Evolutionary conservation across 2,797 vertebrate genomes (phyloP).

Genomic region (Onychomys arenicola): DNA sequence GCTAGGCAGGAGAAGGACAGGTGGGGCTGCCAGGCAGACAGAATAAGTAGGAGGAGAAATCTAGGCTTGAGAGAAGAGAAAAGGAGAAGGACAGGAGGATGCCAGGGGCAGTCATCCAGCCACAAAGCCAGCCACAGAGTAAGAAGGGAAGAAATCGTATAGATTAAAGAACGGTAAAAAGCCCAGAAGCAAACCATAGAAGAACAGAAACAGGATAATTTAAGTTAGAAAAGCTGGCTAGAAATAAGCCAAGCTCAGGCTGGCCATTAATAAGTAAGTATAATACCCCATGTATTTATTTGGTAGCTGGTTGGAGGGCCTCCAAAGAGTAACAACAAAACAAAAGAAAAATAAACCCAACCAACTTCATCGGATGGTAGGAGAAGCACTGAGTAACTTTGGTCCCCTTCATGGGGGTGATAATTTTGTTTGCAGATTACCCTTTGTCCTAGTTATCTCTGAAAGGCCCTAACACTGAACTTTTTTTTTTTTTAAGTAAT

Average conservation of each 20-base stretch:
- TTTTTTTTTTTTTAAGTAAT: background rate
- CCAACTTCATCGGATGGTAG: background rate
- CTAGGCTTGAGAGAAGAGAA: background rate
- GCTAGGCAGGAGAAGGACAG: too few species aligned
- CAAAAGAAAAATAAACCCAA: background rate
- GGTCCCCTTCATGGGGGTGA: background rate
- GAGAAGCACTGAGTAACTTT: background rate
- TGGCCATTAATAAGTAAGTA: background rate
- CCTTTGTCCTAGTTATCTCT: background rate
- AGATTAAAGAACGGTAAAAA: background rate
- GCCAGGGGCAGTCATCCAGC: background rate
- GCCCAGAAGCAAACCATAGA: background rate
- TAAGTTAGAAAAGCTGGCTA: background rate
- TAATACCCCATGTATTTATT: background rate
- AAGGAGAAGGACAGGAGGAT: background rate
- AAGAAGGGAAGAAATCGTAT: background rate
- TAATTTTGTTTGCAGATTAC: too few species aligned
- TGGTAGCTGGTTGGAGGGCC: background rate
- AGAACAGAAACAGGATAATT: background rate
- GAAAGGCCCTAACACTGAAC: background rate
- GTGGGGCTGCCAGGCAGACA: too few species aligned
- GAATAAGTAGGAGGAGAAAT: too few species aligned
- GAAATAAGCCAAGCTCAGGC: background rate
- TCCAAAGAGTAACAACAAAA: background rate
- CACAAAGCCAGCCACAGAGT: rapidly evolving